A percentile compares a stretch with the other conserved stretches of the same genome.
phyloP scores from a whole-genome alignment of 2,113 vertebrate genomes.

The Ploceus nigricollis region DNA sequence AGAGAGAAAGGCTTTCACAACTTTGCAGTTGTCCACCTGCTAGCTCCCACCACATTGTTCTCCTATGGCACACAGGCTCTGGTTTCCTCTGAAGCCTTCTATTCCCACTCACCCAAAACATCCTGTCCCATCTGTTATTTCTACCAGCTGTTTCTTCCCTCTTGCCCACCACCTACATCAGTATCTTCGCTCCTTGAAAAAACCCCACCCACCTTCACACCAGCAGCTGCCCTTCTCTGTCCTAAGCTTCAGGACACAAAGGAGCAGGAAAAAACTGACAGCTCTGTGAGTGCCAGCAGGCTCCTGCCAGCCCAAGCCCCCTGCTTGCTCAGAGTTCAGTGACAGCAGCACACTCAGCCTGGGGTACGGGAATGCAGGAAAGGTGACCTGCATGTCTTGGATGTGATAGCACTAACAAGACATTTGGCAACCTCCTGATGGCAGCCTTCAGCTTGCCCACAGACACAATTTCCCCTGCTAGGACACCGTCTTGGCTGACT shows the following conservation, averaged over 20 bases:
- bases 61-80: accelerated
- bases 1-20: not conserved
- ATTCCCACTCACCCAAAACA: not conserved
- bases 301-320: not conserved
- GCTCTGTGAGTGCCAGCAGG: not conserved
- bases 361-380: accelerated
- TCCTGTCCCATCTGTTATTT: not conserved
- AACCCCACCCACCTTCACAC: not conserved
- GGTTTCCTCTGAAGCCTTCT: not conserved
- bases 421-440: not conserved
- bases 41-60: not conserved
- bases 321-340: not conserved
- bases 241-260: not conserved
- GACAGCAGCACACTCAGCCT: not conserved
- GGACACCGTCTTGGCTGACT: not conserved
- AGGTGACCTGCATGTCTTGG: not conserved
- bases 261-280: not conserved
- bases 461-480: not conserved
- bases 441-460: not conserved
- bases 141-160: not conserved
- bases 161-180: not conserved
- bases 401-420: not conserved
- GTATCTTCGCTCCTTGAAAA: not conserved
- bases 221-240: not conserved
- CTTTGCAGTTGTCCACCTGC: not conserved